A percentile compares a stretch with the other conserved stretches of the same genome.
Conservation (phyloP, 2,113 vertebrate species). For the Mesembrinibis cayennensis region DNA sequence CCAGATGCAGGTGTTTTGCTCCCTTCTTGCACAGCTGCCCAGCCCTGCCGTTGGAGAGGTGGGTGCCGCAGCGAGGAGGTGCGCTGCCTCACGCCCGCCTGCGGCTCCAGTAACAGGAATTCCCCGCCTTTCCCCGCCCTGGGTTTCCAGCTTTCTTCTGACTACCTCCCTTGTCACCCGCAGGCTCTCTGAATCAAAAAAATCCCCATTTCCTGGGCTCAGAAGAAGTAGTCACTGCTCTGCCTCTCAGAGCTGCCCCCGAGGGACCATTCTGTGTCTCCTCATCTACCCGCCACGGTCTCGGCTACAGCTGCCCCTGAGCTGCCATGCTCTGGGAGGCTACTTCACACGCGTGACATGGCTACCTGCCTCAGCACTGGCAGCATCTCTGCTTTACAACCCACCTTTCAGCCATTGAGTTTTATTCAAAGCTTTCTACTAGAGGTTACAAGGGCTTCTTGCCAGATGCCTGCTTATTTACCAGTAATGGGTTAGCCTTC, state of each 20-base stretch:
- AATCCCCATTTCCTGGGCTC: neutral
- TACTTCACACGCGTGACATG: neutral
- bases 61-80: neutral
- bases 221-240: neutral
- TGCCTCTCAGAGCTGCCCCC: neutral
- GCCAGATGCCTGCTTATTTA: neutral
- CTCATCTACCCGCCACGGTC: fast-evolving
- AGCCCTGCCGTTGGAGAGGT: neutral
- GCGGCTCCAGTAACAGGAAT: neutral
- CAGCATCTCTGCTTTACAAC: neutral
- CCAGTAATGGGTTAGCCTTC: neutral
- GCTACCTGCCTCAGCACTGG: neutral
- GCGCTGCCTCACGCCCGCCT: fast-evolving
- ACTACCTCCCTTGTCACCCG: neutral
- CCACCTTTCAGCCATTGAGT: neutral
- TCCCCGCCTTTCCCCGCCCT: neutral
- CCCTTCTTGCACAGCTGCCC: neutral
- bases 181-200: neutral
- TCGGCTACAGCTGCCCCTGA: neutral
- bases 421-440: neutral
- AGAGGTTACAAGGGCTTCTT: neutral
- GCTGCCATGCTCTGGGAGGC: neutral
- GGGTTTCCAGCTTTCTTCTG: neutral
- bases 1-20: fast-evolving
- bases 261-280: neutral